Evolutionary conservation across 92 coral and sea anemone species (phyloP).

Genomic region (Epizoanthus ramosus): DNA sequence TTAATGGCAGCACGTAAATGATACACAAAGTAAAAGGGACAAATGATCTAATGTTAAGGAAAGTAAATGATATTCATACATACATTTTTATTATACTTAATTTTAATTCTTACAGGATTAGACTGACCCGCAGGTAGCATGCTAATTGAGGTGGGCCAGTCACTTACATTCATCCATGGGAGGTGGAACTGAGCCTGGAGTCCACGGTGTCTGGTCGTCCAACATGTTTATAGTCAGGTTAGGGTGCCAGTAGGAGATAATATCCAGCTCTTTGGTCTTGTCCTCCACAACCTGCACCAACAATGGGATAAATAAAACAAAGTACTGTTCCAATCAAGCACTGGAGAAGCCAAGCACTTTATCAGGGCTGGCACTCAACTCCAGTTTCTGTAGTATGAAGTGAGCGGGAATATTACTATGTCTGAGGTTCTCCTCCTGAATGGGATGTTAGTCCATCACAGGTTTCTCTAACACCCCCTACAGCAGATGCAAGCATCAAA

Average conservation of each 20-base stretch:
- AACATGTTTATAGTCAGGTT: slow-evolving; percentile 90
- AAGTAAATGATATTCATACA: too few relatives aligned
- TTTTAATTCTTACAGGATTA: too few relatives aligned
- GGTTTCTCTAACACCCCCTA: too few relatives aligned
- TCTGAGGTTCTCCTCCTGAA: too few relatives aligned
- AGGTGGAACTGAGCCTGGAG: slow-evolving; percentile 86
- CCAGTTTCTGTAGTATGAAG: too few relatives aligned
- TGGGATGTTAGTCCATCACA: too few relatives aligned
- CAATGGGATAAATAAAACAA: background rate
- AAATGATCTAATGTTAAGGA: background rate
- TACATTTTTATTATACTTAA: too few relatives aligned
- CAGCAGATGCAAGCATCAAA: too few relatives aligned
- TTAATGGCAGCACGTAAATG: background rate
- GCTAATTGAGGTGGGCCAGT: too few relatives aligned
- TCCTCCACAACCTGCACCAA: slow-evolving; percentile 57
- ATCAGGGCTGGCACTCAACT: too few relatives aligned
- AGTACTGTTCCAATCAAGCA: background rate
- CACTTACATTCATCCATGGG: slow-evolving; percentile 96
- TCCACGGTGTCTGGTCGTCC: slow-evolving; percentile 98
- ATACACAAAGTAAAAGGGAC: background rate
- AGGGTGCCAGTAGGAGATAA: slow-evolving; percentile 97
- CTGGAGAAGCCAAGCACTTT: background rate
- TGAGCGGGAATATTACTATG: too few relatives aligned
- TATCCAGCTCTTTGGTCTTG: slow-evolving; percentile 68
- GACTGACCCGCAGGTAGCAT: too few relatives aligned